These are phyloP conservation scores for Takifugu flavidus DNA, from an alignment of 2,113 vertebrate genomes.

Conservation along the genomic window DNA sequence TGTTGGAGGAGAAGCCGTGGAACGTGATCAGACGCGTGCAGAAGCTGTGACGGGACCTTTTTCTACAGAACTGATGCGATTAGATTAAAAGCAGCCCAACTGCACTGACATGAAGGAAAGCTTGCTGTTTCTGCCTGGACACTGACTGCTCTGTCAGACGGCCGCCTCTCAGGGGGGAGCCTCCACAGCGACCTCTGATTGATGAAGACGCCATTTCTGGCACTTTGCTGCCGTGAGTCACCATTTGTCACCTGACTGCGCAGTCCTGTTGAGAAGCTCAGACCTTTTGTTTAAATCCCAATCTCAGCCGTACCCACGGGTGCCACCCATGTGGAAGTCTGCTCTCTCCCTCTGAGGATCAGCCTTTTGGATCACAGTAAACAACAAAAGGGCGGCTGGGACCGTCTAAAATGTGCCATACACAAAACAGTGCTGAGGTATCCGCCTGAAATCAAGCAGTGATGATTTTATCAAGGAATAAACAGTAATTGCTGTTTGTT, in stretches of 20 bases:
- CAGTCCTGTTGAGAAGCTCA: constrained; percentile 53
- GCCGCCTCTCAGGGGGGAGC: constrained; percentile 52
- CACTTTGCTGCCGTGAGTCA: constrained; percentile 52
- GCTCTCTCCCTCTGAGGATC: constrained; percentile 31
- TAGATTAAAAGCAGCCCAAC: constrained; percentile 12
- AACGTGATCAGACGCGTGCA: constrained; percentile 9
- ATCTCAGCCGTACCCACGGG: constrained; percentile 33
- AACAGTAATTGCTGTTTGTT: background rate
- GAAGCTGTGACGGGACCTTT: background rate
- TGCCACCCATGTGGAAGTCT: constrained; percentile 60
- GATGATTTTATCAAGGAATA: background rate
- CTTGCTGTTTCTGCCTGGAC: constrained; percentile 43
- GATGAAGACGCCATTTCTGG: constrained; percentile 71
- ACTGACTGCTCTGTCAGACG: constrained; percentile 62
- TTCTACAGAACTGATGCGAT: constrained; percentile 10
- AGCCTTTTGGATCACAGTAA: constrained; percentile 42
- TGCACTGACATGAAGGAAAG: constrained; percentile 26
- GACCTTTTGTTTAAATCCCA: constrained; percentile 51
- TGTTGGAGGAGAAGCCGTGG: background rate
- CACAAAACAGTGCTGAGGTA: constrained; percentile 3
- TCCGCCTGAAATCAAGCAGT: background rate
- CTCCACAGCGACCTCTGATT: constrained; percentile 68
- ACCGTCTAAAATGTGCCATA: background rate
- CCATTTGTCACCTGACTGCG: constrained; percentile 69
- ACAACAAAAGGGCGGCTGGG: constrained; percentile 32